Percentiles rank a stretch among this genome's conserved stretches.
These are phyloP conservation scores for Alethe diademata DNA, from an alignment of 2,113 vertebrate genomes.

Conservation along the genomic window DNA sequence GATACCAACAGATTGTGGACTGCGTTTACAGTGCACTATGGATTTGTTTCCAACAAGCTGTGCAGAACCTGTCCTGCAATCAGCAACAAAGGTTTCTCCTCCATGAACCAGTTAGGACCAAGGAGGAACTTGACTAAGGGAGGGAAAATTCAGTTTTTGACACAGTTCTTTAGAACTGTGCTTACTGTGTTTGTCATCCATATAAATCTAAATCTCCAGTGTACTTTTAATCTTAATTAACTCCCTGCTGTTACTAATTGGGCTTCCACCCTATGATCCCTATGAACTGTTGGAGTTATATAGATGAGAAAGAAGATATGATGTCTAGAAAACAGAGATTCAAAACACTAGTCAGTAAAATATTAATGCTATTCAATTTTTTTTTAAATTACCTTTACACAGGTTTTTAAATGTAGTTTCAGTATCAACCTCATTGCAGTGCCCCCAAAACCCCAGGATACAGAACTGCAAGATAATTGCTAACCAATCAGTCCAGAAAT, in stretches of 20 bases:
- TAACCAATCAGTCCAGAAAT: background rate
- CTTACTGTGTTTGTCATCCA: background rate
- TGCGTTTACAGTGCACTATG: background rate
- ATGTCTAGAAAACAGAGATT: background rate
- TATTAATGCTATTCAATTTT: background rate
- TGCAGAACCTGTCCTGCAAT: accelerated
- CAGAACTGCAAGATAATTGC: background rate
- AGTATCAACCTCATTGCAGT: background rate
- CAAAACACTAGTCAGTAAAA: background rate
- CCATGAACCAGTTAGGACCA: accelerated
- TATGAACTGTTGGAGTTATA: background rate
- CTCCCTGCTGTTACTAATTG: background rate
- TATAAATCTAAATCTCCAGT: background rate
- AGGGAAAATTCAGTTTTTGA: background rate
- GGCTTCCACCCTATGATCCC: background rate
- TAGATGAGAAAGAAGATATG: background rate
- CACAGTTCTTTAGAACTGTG: background rate
- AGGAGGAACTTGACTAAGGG: background rate
- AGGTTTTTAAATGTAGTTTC: background rate
- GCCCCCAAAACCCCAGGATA: background rate
- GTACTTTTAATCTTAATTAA: background rate
- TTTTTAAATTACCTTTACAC: background rate
- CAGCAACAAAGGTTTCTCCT: background rate
- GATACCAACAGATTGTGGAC: background rate
- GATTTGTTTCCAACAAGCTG: background rate